A percentile compares a stretch with the other conserved stretches of the same genome.
These are phyloP conservation scores for Marcusenius ussheri DNA, from an alignment of 2,113 vertebrate genomes.

Conservation along the genomic window DNA sequence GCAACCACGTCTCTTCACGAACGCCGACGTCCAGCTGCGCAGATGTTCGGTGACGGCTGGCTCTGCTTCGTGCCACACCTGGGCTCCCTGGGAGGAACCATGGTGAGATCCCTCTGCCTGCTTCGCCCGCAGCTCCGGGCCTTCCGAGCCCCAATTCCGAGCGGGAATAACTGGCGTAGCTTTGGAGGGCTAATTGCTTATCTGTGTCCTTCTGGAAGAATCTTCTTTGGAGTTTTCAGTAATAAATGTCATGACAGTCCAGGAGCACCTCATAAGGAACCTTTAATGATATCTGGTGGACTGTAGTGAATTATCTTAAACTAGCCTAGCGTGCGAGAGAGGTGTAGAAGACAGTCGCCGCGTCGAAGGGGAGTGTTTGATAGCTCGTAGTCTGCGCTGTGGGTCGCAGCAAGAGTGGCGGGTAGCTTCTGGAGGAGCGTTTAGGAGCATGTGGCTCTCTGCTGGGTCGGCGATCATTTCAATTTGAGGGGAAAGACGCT, in stretches of 20 bases:
- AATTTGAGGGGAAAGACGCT: background rate
- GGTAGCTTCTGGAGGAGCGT: background rate
- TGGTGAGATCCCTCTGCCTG: constrained; percentile 34
- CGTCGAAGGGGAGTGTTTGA: background rate
- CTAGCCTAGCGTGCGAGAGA: background rate
- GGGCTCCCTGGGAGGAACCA: constrained; percentile 37
- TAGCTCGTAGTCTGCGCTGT: background rate
- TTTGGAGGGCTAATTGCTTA: background rate
- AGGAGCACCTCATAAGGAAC: background rate
- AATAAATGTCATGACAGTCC: background rate
- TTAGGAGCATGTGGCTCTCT: background rate
- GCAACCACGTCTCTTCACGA: constrained; percentile 22
- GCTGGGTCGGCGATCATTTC: background rate
- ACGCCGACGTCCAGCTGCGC: constrained; percentile 23
- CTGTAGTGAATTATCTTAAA: background rate
- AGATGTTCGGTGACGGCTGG: constrained; percentile 47
- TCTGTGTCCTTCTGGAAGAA: background rate
- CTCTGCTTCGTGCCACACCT: constrained; percentile 39
- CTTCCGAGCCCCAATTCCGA: background rate
- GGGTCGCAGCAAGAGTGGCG: background rate
- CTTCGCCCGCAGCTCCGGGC: background rate
- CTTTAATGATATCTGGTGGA: background rate
- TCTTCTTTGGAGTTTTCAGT: background rate
- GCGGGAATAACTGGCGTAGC: background rate
- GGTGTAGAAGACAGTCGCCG: background rate